These are phyloP conservation scores for Platysternon megacephalum DNA, from an alignment of 2,113 vertebrate species.

Conservation along the genomic window DNA sequence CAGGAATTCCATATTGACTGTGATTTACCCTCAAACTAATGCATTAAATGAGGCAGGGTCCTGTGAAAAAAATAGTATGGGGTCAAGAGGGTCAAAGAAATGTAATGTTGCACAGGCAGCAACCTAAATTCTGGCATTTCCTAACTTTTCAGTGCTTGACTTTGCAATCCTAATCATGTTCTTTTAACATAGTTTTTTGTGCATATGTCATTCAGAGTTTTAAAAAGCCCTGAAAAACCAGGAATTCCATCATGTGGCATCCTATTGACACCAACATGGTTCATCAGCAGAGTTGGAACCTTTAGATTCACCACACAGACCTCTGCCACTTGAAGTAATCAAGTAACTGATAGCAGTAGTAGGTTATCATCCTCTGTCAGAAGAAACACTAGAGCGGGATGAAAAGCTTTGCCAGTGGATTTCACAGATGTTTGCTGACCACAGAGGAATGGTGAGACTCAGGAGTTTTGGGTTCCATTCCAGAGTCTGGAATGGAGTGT, in stretches of 20 bases:
- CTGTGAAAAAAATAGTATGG: not conserved
- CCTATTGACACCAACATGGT: not conserved
- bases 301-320: not conserved
- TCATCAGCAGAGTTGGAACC: not conserved
- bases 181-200: not conserved
- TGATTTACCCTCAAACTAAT: not conserved
- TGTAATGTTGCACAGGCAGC: not conserved
- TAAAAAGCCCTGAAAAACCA: not conserved
- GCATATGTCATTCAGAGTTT: not conserved
- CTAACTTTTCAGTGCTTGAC: not conserved
- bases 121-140: fast-evolving
- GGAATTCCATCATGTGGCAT: not conserved
- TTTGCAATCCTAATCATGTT: not conserved
- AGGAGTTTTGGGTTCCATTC: not conserved
- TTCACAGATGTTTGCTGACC: not conserved
- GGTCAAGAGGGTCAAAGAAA: not conserved
- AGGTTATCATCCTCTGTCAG: not conserved
- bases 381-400: not conserved
- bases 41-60: not conserved
- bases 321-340: not conserved
- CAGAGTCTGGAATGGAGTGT: not conserved
- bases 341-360: not conserved
- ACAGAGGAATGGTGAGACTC: not conserved
- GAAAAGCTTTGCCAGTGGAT: not conserved
- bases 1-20: not conserved